These are phyloP conservation scores for Pelecanus crispus DNA, from an alignment of 2,113 vertebrate species.

Conservation along the genomic window DNA sequence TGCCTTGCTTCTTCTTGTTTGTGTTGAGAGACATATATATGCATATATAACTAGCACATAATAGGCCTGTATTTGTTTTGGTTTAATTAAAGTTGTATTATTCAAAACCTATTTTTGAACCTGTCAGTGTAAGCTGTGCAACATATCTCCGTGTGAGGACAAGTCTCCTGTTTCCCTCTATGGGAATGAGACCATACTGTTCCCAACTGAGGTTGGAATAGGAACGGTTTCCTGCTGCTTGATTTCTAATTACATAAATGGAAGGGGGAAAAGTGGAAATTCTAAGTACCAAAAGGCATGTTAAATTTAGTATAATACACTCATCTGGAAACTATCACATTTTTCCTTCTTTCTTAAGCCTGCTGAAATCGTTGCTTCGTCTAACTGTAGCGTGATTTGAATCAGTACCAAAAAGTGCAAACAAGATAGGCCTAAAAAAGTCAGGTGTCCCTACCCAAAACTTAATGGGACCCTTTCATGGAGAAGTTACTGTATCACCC, in stretches of 20 bases:
- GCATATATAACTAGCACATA: neutral
- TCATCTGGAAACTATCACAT: conserved; percentile 77
- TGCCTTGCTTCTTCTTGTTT: neutral
- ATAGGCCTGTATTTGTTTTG: conserved; percentile 35
- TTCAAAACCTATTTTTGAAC: conserved; percentile 45
- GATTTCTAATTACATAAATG: conserved; percentile 67
- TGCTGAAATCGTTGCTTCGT: conserved; percentile 38
- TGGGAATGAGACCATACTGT: neutral
- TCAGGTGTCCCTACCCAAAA: conserved; percentile 19
- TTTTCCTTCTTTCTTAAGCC: conserved; percentile 56
- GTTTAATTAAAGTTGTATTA: conserved; percentile 56
- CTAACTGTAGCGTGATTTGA: neutral
- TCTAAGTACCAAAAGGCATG: conserved; percentile 70
- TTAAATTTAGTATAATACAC: conserved; percentile 64
- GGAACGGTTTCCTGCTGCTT: conserved; percentile 53
- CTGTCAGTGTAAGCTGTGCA: conserved; percentile 46
- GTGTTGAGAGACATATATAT: neutral
- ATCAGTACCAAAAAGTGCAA: neutral
- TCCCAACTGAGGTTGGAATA: neutral
- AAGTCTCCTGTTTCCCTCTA: neutral
- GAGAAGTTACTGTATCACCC: neutral
- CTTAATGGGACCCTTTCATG: neutral
- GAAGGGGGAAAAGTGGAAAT: conserved; percentile 64
- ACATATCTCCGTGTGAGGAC: neutral
- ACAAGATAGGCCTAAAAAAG: neutral